Percentiles rank a stretch among this genome's conserved stretches.
These are phyloP conservation scores for Vulpes ferrilata DNA, from an alignment of 2,113 vertebrate genomes.

Conservation along the genomic window DNA sequence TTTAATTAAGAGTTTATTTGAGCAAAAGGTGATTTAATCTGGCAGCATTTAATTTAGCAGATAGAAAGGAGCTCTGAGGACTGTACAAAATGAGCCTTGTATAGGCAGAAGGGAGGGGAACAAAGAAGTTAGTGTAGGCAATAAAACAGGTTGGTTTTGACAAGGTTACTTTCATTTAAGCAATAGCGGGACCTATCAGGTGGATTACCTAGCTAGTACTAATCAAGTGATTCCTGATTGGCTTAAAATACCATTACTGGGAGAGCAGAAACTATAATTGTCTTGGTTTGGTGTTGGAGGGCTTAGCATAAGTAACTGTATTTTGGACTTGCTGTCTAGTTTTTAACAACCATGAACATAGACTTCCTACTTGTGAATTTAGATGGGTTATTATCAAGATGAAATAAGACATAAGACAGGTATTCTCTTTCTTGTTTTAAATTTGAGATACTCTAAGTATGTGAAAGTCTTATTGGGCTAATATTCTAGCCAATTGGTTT, in stretches of 20 bases:
- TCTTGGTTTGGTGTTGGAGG: background rate
- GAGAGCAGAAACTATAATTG: background rate
- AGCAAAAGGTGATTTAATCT: background rate
- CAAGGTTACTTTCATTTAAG: background rate
- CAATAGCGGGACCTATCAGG: background rate
- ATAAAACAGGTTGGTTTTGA: background rate
- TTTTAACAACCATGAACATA: background rate
- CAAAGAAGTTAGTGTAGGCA: background rate
- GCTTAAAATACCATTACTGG: background rate
- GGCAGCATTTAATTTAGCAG: background rate
- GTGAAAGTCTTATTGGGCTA: background rate
- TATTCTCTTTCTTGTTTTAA: slow-evolving; percentile 12
- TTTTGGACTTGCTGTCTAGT: background rate
- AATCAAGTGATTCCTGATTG: background rate
- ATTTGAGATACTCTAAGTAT: background rate
- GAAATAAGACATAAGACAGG: background rate
- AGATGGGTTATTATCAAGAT: background rate
- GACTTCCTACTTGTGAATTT: background rate
- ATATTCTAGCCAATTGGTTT: slow-evolving; percentile 11
- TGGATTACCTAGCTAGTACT: background rate
- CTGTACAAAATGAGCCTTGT: background rate
- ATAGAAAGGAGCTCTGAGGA: background rate
- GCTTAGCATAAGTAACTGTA: background rate
- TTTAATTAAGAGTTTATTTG: background rate
- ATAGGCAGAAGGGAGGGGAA: background rate